Base-by-base conservation (phyloP, 2,113 vertebrate genomes). In the Cochlearius cochlearius region DNA sequence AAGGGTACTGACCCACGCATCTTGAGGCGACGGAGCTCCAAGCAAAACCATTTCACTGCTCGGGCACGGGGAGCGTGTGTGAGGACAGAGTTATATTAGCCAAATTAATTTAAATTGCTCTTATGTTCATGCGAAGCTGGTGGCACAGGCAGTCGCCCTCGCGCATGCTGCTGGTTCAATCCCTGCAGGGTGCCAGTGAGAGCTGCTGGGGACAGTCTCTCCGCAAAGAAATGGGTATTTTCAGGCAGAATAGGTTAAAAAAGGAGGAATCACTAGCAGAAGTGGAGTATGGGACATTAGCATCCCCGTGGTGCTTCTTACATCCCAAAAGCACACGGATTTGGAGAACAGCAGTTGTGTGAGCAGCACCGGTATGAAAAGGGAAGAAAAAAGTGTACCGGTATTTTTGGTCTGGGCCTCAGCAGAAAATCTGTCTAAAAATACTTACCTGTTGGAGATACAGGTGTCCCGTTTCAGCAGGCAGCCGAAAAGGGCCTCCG, bases 21-120 rank as follows among this genome's bases (percentile, higher is more conserved):
- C 32, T 27, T 0, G 5, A 52, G 41, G 43, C 0, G 4, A 12
- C 1, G 2, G 18, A n/a, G 25, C 47, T 45, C 53, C 2, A 0
- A 55, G 80, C 22, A 85, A 43, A 91, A 29, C 43, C 7, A 10
- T 47, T 56, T 41, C 38, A 14, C 18, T 52, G 34, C 0, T 0
- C 26, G 5, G 52, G 17, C 64, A 55, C 1, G 1, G 17, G 56
- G 45, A 43, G 3, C 3, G 10, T 38, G 23, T 19, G 52, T 21
- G 49, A 56, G 36, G 23, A 43, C 8, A 10, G 49, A 32, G 19
- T 29, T 59, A 2, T 2, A 30, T 1, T 27, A 68, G 26, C 49
- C 38, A 49, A 23, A 12, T 22, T n/a, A 4, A n/a, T 50, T 64
- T 21, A 17, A 71, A 41, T 64, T 0, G 1, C 41, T 67, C 15